These are phyloP conservation scores for Acipenser oxyrinchus DNA, from an alignment of 2,797 vertebrate genomes.

Conservation along the genomic window DNA sequence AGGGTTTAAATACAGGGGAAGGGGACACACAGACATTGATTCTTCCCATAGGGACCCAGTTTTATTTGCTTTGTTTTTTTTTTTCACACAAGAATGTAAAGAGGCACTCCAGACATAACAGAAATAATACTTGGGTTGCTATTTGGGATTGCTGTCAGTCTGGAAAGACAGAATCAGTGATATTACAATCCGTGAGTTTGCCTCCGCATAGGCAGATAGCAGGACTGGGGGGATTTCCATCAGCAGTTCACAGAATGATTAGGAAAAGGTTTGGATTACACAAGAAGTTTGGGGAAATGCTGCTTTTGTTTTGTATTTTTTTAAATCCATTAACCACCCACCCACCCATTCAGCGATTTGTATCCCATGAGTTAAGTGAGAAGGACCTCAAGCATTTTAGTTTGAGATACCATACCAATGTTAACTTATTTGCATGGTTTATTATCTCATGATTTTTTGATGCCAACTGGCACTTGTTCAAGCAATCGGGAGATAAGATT, in stretches of 20 bases:
- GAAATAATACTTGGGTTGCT: conserved; percentile 77
- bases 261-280: too few relatives aligned
- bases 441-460: conserved; percentile 18
- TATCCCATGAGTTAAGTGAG: conserved; percentile 20
- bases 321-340: not conserved
- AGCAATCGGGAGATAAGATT: conserved; percentile 12
- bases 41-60: too few relatives aligned
- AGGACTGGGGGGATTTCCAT: conserved; percentile 39
- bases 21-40: too few relatives aligned
- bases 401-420: conserved; percentile 29
- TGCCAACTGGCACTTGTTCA: conserved; percentile 33
- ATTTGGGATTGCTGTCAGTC: conserved; percentile 41
- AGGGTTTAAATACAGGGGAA: too few relatives aligned
- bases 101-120: conserved; percentile 67
- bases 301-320: too few relatives aligned
- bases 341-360: conserved; percentile 13
- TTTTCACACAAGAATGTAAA: conserved; percentile 61
- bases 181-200: conserved; percentile 12
- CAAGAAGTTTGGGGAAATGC: too few relatives aligned
- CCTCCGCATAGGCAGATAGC: conserved; percentile 21
- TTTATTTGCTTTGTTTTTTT: conserved; percentile 40
- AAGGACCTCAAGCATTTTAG: conserved; percentile 11
- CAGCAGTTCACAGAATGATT: conserved; percentile 22
- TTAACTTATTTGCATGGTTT: conserved; percentile 25
- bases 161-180: conserved; percentile 12